phyloP scores from a whole-genome alignment of 2,888 invertebrate genomes.

The Drosophila infuscata region DNA sequence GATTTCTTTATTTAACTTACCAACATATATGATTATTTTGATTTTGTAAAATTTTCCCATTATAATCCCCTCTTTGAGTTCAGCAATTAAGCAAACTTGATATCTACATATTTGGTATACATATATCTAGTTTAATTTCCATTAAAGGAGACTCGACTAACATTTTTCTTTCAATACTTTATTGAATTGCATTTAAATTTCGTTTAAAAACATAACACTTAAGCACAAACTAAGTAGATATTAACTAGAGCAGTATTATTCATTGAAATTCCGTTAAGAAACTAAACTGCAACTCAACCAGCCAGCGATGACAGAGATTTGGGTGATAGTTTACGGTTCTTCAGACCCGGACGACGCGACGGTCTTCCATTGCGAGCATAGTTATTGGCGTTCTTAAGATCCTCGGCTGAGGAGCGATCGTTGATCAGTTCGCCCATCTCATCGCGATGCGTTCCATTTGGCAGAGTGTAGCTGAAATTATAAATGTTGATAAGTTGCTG shows the following conservation, averaged over 20 bases:
- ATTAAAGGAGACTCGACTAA: neutral
- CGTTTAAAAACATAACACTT: neutral
- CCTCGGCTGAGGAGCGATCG: slow-evolving; percentile 49
- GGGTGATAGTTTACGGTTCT: slow-evolving; percentile 80
- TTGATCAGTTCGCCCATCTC: slow-evolving; percentile 68
- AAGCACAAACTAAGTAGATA: neutral
- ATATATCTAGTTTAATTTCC: neutral
- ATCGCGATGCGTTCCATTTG: slow-evolving; percentile 72
- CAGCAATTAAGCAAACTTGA: neutral
- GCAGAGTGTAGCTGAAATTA: slow-evolving; percentile 65
- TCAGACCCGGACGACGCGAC: slow-evolving; percentile 63
- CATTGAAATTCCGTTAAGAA: neutral
- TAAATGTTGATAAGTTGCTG: neutral
- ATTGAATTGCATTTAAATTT: slow-evolving; percentile 13
- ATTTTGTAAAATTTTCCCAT: neutral
- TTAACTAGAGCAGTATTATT: slow-evolving; percentile 2
- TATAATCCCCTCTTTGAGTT: neutral
- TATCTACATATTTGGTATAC: neutral
- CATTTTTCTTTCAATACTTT: slow-evolving; percentile 9
- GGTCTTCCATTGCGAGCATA: slow-evolving; percentile 59
- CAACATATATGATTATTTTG: neutral
- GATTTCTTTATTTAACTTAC: neutral
- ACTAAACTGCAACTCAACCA: slow-evolving; percentile 51
- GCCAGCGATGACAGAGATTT: slow-evolving; percentile 76
- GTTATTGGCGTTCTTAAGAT: slow-evolving; percentile 60